Evolutionary conservation across 2,113 vertebrate genomes (phyloP).

Genomic region (Trochalopteron elliotii): DNA sequence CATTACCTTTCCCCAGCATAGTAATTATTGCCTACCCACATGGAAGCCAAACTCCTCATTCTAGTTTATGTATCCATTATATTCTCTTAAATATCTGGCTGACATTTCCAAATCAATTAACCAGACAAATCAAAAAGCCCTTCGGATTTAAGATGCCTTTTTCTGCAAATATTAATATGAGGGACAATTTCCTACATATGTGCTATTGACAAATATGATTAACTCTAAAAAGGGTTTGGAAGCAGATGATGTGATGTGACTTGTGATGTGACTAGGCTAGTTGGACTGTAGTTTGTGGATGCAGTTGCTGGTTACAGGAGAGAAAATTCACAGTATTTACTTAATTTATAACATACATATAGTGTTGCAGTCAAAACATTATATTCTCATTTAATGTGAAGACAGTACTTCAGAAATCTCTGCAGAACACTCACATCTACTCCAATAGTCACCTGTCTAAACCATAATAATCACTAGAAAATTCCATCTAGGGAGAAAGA

Average conservation of each 20-base stretch:
- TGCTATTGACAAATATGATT: not conserved
- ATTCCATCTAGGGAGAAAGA: not conserved
- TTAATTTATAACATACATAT: not conserved
- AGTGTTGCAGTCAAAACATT: not conserved
- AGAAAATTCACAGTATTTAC: not conserved
- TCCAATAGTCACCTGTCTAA: not conserved
- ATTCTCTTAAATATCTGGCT: not conserved
- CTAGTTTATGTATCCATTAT: not conserved
- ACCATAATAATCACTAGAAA: not conserved
- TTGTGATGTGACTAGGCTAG: not conserved
- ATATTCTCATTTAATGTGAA: not conserved
- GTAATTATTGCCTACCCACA: not conserved
- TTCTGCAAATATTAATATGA: not conserved
- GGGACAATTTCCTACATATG: not conserved
- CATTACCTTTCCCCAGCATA: not conserved
- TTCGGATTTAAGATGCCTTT: not conserved
- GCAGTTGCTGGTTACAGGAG: not conserved
- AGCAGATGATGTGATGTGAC: not conserved
- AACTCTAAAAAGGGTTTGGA: not conserved
- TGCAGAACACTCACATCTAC: not conserved
- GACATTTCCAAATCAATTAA: not conserved
- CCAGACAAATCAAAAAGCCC: not conserved
- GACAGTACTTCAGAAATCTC: not conserved
- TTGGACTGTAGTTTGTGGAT: not conserved
- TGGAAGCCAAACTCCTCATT: not conserved